phyloP scores from a whole-genome alignment of 2,113 vertebrate species.

The Excalfactoria chinensis region DNA sequence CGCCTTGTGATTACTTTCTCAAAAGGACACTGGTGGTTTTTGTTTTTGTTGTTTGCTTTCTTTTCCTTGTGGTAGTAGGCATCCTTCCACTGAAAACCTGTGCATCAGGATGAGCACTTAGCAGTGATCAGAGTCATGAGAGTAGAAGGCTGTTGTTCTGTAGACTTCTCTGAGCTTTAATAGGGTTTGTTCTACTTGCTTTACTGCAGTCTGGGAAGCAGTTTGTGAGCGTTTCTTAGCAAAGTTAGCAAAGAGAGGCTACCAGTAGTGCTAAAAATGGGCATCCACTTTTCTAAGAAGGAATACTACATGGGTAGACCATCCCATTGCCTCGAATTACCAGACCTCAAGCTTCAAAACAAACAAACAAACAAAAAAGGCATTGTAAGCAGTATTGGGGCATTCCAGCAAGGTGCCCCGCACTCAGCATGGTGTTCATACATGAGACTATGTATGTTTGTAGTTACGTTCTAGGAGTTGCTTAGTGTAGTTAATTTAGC shows the following conservation, averaged over 20 bases:
- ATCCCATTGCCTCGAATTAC: not conserved
- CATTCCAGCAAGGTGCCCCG: not conserved
- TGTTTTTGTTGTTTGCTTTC: not conserved
- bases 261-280: not conserved
- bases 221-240: not conserved
- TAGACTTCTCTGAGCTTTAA: not conserved
- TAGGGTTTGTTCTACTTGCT: not conserved
- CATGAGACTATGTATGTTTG: too few relatives aligned
- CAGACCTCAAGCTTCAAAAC: not conserved
- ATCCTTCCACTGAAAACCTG: not conserved
- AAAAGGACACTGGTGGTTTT: not conserved
- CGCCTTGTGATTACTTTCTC: not conserved
- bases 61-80: not conserved
- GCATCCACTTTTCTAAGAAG: not conserved
- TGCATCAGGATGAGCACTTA: too few relatives aligned
- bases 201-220: not conserved
- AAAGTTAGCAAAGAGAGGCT: not conserved
- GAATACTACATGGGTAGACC: not conserved
- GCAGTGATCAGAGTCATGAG: not conserved
- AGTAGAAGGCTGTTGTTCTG: not conserved
- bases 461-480: not conserved
- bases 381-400: not conserved
- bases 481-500: not conserved
- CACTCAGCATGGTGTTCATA: not conserved
- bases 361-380: not conserved